Percentiles rank a stretch among this genome's conserved stretches.
These are phyloP conservation scores for Brienomyrus longianalis DNA, from an alignment of 2,113 vertebrate species.

Conservation along the genomic window DNA sequence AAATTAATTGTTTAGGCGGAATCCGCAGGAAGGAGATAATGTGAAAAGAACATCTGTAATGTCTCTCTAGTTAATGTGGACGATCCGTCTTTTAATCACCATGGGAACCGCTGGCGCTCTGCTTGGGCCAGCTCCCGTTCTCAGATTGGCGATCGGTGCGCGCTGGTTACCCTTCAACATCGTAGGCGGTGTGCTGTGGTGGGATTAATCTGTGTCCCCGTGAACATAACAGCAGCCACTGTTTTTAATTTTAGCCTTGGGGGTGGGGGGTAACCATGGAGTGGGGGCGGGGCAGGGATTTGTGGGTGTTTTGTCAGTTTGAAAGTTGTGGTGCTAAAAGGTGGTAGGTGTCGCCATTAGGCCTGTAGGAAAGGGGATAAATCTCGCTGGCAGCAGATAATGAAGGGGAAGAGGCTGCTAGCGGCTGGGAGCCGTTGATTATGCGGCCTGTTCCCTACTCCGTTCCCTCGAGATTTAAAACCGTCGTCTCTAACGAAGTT, in stretches of 20 bases:
- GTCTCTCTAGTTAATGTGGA: background rate
- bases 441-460: background rate
- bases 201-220: background rate
- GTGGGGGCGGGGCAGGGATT: background rate
- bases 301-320: background rate
- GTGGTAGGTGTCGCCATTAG: background rate
- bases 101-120: background rate
- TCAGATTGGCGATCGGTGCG: background rate
- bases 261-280: background rate
- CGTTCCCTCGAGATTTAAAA: background rate
- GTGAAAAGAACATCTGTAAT: background rate
- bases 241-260: background rate
- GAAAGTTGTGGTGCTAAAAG: conserved; percentile 21
- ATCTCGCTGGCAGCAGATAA: conserved; percentile 23
- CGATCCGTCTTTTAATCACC: background rate
- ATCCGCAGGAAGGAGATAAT: background rate
- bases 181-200: background rate
- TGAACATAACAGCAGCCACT: background rate
- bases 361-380: conserved; percentile 30
- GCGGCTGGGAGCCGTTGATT: background rate
- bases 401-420: conserved; percentile 11
- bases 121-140: background rate
- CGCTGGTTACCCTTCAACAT: background rate
- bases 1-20: background rate
- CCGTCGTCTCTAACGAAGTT: background rate